Evolutionary conservation across 2,113 vertebrate genomes (phyloP).

Genomic region (Varanus salvator): DNA sequence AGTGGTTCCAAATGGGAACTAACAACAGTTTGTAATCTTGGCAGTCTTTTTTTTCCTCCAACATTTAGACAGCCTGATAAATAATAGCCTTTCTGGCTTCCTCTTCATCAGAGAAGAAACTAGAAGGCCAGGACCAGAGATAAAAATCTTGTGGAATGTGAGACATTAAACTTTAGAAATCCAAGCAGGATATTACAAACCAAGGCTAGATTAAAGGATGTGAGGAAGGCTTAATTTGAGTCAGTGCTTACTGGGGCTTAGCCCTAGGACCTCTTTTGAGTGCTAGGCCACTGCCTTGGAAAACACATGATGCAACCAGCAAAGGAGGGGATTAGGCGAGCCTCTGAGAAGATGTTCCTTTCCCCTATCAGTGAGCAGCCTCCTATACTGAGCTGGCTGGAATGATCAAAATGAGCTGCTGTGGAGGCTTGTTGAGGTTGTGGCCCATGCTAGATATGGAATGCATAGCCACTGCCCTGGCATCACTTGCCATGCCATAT

Average conservation of each 20-base stretch:
- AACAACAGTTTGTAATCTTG: slow-evolving; percentile 49
- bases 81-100: slow-evolving; percentile 36
- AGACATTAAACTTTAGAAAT: slow-evolving; percentile 65
- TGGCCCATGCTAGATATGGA: no score
- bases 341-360: neutral
- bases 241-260: neutral
- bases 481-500: no score
- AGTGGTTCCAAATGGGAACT: slow-evolving; percentile 61
- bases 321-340: neutral
- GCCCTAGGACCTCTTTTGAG: neutral
- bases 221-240: neutral
- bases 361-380: neutral
- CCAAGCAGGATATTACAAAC: slow-evolving; percentile 59
- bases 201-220: slow-evolving; percentile 5
- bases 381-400: neutral
- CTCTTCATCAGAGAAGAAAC: slow-evolving; percentile 46
- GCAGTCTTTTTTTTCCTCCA: slow-evolving; percentile 51
- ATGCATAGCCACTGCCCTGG: no score
- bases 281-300: neutral
- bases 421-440: no score
- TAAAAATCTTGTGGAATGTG: slow-evolving; percentile 63
- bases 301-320: neutral
- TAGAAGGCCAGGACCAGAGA: slow-evolving; percentile 58
- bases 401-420: no score
- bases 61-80: slow-evolving; percentile 23